Base-by-base conservation (phyloP, 2,797 vertebrate species). In the Lithobates sylvaticus region DNA sequence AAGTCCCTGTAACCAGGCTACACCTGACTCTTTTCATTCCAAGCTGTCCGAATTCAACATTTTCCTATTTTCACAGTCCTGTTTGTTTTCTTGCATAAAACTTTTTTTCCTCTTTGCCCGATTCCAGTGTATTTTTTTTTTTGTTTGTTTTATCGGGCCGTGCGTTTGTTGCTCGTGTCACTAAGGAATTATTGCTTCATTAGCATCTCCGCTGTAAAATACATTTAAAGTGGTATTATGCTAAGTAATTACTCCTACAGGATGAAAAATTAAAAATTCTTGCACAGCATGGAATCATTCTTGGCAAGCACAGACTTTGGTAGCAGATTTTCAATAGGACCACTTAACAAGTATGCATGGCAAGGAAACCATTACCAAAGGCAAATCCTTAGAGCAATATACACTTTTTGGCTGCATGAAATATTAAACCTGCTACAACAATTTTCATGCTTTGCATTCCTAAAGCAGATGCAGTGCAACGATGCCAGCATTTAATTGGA, bases 381-480 rank as follows among this genome's bases (percentile, higher is more conserved):
- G 94, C 95, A 94, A 94, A 92, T 92, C 94, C 92, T 94, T 91
- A 88, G 91, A 94, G 94, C 91, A 71, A 93, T 92, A 84, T 80
- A 84, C 79, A 91, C 89, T 91, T 92, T 94, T 94, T 95, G 93
- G 93, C 93, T 93, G 91, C 90, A 89, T 92, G 91, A 90, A 94
- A 94, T 95, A 94, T 94, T 94, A 94, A 95, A 95, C 90, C 94
- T 95, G 94, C 94, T 95, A 95, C 93, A 94, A 93, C 93, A 92
- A 91, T 95, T 95, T 95, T 95, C 94, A 95, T 90, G 92, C 93
- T 92, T 93, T 84, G 90, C 91, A 92, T 94, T 95, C 93, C 91
- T 89, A 72, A 92, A 91, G 92, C 93, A 89, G 94, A 91, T 94
- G 92, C 89, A 84, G 89, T 76, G 86, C 47, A 91, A 89, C 73